Evolutionary conservation across 2,797 vertebrate genomes (phyloP).

Genomic region (Sebastes oblongus): DNA sequence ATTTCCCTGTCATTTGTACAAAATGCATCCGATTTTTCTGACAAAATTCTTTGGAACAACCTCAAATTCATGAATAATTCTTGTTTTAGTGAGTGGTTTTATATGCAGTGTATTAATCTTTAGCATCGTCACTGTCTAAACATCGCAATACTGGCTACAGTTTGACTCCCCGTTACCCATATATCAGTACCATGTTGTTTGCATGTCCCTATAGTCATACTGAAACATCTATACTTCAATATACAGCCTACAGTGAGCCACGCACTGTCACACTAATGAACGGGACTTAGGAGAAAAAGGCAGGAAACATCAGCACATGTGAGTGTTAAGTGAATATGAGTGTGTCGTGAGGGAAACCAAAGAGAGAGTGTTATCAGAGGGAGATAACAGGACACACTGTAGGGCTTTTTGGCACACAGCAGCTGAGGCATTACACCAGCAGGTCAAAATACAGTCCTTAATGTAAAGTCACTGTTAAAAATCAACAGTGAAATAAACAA

Average conservation of each 20-base stretch:
- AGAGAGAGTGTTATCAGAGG: constrained; percentile 40
- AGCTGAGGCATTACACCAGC: not conserved
- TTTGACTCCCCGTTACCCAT: not conserved
- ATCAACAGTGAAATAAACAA: constrained; percentile 5
- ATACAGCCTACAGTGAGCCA: not conserved
- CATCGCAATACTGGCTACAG: not conserved
- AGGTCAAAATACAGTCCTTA: not conserved
- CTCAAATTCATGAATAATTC: not conserved
- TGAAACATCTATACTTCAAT: not conserved
- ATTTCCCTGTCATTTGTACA: too few species aligned
- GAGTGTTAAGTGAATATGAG: constrained; percentile 45
- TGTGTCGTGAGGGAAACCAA: constrained; percentile 51
- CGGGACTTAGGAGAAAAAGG: not conserved
- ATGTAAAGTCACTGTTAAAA: not conserved
- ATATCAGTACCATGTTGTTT: constrained; percentile 14
- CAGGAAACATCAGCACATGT: constrained; percentile 45
- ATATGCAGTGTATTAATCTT: not conserved
- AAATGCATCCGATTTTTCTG: too few species aligned
- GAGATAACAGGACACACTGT: constrained; percentile 28
- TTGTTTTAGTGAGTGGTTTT: not conserved
- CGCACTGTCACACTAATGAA: not conserved
- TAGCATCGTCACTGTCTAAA: not conserved
- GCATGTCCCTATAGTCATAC: not conserved
- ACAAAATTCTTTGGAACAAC: not conserved
- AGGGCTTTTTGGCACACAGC: not conserved